Conservation (phyloP, 1,140 invertebrate species). For the Drosophila sturtevanti region DNA sequence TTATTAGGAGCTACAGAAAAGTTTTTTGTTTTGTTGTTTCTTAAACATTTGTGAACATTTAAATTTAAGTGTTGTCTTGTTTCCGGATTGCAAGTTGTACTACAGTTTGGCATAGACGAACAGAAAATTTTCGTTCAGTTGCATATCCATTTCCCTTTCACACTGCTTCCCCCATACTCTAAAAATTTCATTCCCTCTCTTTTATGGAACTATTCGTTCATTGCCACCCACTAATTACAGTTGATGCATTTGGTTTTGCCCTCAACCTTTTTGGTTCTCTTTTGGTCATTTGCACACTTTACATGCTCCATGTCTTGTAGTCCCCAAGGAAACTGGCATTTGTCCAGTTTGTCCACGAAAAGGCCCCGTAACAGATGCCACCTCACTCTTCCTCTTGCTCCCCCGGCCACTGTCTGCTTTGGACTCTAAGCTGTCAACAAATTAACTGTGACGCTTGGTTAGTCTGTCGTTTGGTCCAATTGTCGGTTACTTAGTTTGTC, state of each 20-base stretch:
- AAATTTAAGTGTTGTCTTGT: background rate
- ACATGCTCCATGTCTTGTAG: slow-evolving; percentile 53
- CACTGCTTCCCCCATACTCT: background rate
- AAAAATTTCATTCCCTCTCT: background rate
- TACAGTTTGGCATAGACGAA: background rate
- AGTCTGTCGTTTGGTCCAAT: slow-evolving; percentile 1
- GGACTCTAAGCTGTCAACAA: slow-evolving; percentile 71
- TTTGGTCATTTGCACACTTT: slow-evolving; percentile 58
- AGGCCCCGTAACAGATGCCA: slow-evolving; percentile 2
- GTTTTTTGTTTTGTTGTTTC: too few species aligned
- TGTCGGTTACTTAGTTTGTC: slow-evolving; percentile 2
- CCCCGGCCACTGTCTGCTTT: background rate
- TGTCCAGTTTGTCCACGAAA: slow-evolving; percentile 46
- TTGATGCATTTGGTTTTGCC: slow-evolving; percentile 37
- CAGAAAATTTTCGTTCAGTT: background rate
- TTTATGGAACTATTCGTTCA: background rate
- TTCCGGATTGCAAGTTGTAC: background rate
- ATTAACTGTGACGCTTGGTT: slow-evolving; percentile 72
- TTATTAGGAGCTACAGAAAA: too few species aligned
- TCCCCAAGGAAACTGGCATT: slow-evolving; percentile 46
- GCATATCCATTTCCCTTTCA: background rate
- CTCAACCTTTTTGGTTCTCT: slow-evolving; percentile 37
- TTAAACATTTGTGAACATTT: background rate
- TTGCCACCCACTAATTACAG: slow-evolving; percentile 43
- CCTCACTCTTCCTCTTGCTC: background rate